Base-by-base conservation (phyloP, 2,797 vertebrate species). In the Toxotes lorentzi region DNA sequence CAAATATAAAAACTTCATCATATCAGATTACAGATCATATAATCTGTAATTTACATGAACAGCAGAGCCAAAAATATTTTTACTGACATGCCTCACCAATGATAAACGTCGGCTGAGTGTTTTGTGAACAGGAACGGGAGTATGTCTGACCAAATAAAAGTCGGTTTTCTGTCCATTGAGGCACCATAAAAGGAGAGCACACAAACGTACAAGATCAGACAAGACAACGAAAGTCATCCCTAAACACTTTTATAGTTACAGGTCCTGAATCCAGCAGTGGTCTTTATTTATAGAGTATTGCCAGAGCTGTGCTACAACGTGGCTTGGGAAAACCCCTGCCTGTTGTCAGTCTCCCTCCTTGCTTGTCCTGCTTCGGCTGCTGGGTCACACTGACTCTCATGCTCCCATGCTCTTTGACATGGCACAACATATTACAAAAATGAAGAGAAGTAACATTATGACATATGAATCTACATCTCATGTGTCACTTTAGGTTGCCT, bases 371-470 rank as follows among this genome's bases (percentile, higher is more conserved):
- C 85, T 89, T 41, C 63, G 82, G 73, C 86, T 87, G 69, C 71
- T 72, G 85, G 92, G 92, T 92, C 89, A 93, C 76, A 76, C 90
- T 81, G 70, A 84, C 83, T 94, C 91, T 88, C 88, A 79, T 79
- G 86, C 94, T 94, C 94, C 92, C 93, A 94, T 94, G 94, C 93
- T 93, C 94, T 93, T 93, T 94, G 92, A 93, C 93, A 93, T 89
- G 76, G 59, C 85, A 88, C 77, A 11, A 63, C 78, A 68, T 79
- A 84, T 72, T 63, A 81, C 85, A 76, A 74, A 90, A 85, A 76
- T 78, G 60, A 81, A 62, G 76, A 86, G 47, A 79, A 70, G 67
- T 77, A 70, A 79, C 63, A 74, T 86, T 21, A 38, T 35, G 21
- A 81, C 76, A 59, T 83, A 66, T 78, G 73, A 78, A 70, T 80